Evolutionary conservation across 2,888 invertebrate species (phyloP).

Genomic region (Rotaria magnacalcarata): DNA sequence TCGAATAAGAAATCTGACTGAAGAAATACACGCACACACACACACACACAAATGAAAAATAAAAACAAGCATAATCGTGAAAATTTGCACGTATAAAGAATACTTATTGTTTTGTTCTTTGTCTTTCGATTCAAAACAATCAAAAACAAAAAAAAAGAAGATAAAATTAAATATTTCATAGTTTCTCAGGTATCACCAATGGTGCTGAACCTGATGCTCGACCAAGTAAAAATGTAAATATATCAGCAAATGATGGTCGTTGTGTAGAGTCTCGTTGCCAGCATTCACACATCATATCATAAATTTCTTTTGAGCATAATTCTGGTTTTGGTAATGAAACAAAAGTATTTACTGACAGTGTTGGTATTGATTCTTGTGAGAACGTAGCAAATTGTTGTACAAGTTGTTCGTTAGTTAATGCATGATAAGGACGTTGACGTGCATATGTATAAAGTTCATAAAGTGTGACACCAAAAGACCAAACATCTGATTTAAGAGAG

Average conservation of each 20-base stretch:
- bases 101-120: background rate
- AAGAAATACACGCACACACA: background rate
- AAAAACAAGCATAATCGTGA: background rate
- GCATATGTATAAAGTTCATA: constrained; percentile 79
- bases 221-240: constrained; percentile 75
- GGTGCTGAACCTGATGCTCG: constrained; percentile 63
- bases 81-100: background rate
- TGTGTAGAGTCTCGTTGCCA: constrained; percentile 77
- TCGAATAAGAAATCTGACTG: constrained; percentile 29
- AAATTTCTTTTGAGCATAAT: constrained; percentile 78
- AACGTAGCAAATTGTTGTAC: constrained; percentile 57
- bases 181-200: background rate
- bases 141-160: background rate
- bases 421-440: constrained; percentile 72
- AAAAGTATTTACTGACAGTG: constrained; percentile 47
- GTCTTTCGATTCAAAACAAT: background rate
- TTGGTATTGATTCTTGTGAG: background rate
- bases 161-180: background rate
- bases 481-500: constrained; percentile 79
- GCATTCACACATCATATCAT: constrained; percentile 84
- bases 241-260: constrained; percentile 79
- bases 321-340: constrained; percentile 68
- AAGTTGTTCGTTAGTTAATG: constrained; percentile 73
- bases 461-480: constrained; percentile 81
- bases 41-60: constrained; percentile 7